phyloP scores from a whole-genome alignment of 1,140 invertebrate genomes.

The Drosophila suzukii region DNA sequence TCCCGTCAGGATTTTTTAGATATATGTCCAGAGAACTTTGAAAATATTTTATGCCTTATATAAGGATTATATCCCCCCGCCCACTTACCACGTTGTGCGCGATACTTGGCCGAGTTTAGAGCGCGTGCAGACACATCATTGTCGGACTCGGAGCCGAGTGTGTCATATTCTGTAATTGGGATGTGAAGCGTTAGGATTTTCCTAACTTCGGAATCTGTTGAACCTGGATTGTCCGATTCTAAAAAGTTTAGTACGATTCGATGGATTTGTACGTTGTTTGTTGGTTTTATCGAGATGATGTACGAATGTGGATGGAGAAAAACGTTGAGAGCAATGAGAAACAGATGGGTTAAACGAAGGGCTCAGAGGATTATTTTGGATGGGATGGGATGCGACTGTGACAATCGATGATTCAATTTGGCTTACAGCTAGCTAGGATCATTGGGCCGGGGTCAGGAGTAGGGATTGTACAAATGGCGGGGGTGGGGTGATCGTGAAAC shows the following conservation, averaged over 20 bases:
- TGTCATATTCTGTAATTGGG: constrained; percentile 94
- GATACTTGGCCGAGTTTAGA: constrained; percentile 87
- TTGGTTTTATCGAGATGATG: constrained; percentile 59
- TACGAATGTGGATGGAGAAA: constrained; percentile 55
- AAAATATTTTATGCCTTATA: not conserved
- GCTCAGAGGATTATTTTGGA: not conserved
- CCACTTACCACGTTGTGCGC: constrained; percentile 85
- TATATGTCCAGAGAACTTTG: not conserved
- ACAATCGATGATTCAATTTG: constrained; percentile 63
- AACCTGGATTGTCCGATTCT: constrained; percentile 94
- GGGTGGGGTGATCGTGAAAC: constrained; percentile 5
- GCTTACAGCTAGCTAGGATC: constrained; percentile 58
- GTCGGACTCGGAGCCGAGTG: constrained; percentile 90
- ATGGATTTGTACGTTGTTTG: constrained; percentile 73
- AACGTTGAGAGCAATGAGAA: constrained; percentile 54
- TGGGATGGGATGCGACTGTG: constrained; percentile 13
- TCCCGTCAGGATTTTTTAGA: too few species aligned
- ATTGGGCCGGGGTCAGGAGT: not conserved
- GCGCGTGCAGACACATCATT: constrained; percentile 87
- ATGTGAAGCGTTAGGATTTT: constrained; percentile 94
- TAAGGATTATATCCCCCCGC: not conserved
- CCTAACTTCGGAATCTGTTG: constrained; percentile 94
- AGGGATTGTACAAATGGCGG: not conserved
- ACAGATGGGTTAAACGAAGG: constrained; percentile 37
- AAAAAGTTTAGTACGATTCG: constrained; percentile 86